phyloP scores from a whole-genome alignment of 2,888 invertebrate genomes.

The Lithodes maja region DNA sequence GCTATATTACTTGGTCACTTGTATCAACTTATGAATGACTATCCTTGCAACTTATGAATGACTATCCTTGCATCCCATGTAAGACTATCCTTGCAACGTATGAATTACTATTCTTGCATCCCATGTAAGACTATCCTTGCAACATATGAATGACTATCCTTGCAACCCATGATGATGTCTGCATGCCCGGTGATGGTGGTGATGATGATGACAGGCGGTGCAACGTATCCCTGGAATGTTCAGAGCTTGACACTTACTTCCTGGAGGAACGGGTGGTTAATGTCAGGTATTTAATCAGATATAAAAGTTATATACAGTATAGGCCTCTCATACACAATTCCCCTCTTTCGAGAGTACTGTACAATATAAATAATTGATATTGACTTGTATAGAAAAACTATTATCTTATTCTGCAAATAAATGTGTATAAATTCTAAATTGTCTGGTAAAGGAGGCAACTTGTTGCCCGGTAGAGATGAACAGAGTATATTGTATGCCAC shows the following conservation, averaged over 20 bases:
- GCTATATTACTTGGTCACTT: too few relatives aligned
- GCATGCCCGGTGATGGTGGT: slow-evolving; percentile 37
- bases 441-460: too few relatives aligned
- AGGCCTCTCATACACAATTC: too few relatives aligned
- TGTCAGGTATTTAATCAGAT: slow-evolving; percentile 32
- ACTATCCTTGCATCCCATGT: neutral
- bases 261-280: slow-evolving; percentile 19
- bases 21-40: too few relatives aligned
- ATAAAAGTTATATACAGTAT: too few relatives aligned
- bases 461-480: too few relatives aligned
- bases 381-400: too few relatives aligned
- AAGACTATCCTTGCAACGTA: neutral
- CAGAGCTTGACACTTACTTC: slow-evolving; percentile 37
- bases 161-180: slow-evolving; percentile 16
- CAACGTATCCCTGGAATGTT: slow-evolving; percentile 68
- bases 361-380: too few relatives aligned
- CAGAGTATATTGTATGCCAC: too few relatives aligned
- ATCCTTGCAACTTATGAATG: neutral
- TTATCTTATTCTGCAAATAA: too few relatives aligned
- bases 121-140: neutral
- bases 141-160: slow-evolving; percentile 45
- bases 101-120: neutral
- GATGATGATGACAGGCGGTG: slow-evolving; percentile 64
- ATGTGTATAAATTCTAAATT: too few relatives aligned
- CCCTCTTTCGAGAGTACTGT: too few relatives aligned